Base-by-base conservation (phyloP, 2,113 vertebrate genomes). In the Setophaga coronata region DNA sequence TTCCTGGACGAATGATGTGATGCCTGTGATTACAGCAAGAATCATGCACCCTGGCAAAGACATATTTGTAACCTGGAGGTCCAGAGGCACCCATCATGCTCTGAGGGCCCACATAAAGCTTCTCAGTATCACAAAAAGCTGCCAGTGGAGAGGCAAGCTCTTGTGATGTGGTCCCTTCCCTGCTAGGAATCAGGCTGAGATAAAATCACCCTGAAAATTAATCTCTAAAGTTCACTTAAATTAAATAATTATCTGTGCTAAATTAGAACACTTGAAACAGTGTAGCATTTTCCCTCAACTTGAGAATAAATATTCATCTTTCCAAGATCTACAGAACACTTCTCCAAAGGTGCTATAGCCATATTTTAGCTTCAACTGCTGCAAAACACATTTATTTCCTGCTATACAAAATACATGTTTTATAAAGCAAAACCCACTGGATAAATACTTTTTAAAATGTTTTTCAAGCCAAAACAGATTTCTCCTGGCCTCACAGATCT, bases 221-320 rank as follows among this genome's bases (percentile, higher is more conserved):
- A 80, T 81, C 54, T 70, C 34, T 58, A 47, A 96, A 92, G 51
- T 88, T 90, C 79, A 88, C 74, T 53, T 86, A 69, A 85, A 92
- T 79, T 78, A 83, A 62, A 77, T 69, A 76, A 94, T 90, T 66
- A 80, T 81, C 74, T 47, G 8, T 36, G 51, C 61, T 93, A 86
- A 94, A 96, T 88, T 62, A 85, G 43, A 90, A 83, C 54, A 58
- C 64, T 82, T 77, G 71, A 88, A 82, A 77, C 0, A 0, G 33
- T 42, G 50, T 31, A 66, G 36, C 36, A 89, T 61, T 74, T 73
- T 38, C 62, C 19, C 62, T 73, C 57, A 62, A 26, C 53, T 64
- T 42, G 33, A 91, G 66, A 82, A 84, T 62, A 87, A 84, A 64
- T 84, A 86, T 36, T 69, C 42, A 77, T 54, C 62, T 77, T 80